phyloP scores from a whole-genome alignment of 2,888 invertebrate genomes.

The Schrankia costaestrigalis region DNA sequence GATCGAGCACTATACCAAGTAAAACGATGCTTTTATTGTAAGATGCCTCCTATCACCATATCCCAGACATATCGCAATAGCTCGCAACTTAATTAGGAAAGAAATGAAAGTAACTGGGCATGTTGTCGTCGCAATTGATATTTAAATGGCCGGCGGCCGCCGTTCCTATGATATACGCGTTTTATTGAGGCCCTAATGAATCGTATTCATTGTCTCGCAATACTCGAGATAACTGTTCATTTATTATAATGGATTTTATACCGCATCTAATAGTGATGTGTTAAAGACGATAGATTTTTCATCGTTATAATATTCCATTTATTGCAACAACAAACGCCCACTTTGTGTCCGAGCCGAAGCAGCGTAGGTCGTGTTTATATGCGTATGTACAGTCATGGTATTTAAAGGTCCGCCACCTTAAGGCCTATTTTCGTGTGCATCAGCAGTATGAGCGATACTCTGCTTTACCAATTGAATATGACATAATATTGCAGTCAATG shows the following conservation, averaged over 20 bases:
- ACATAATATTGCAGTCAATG: too few species aligned
- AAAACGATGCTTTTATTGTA: too few species aligned
- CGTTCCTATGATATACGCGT: constrained; percentile 42
- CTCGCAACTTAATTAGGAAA: constrained; percentile 58
- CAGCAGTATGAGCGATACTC: too few species aligned
- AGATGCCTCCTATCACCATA: too few species aligned
- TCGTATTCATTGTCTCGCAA: constrained; percentile 60
- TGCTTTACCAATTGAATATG: too few species aligned
- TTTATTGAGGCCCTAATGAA: constrained; percentile 65
- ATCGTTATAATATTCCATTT: constrained; percentile 67
- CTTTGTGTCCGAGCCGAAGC: constrained; percentile 52
- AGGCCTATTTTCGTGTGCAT: too few species aligned
- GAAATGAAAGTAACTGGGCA: constrained; percentile 46
- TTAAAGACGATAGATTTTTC: constrained; percentile 44
- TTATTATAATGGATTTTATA: constrained; percentile 54
- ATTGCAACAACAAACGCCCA: constrained; percentile 61
- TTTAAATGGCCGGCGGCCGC: constrained; percentile 51
- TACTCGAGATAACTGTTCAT: constrained; percentile 61
- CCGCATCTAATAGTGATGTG: constrained; percentile 41
- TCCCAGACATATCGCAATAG: constrained; percentile 44
- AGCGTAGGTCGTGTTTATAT: constrained; percentile 73
- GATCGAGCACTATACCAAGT: constrained; percentile 58
- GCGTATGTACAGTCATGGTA: too few species aligned
- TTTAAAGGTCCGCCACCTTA: too few species aligned
- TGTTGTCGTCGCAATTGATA: constrained; percentile 47